Percentiles rank a stretch among this genome's conserved stretches.
These are phyloP conservation scores for Danaus chrysippus DNA, from an alignment of 2,888 invertebrate species.

Conservation along the genomic window DNA sequence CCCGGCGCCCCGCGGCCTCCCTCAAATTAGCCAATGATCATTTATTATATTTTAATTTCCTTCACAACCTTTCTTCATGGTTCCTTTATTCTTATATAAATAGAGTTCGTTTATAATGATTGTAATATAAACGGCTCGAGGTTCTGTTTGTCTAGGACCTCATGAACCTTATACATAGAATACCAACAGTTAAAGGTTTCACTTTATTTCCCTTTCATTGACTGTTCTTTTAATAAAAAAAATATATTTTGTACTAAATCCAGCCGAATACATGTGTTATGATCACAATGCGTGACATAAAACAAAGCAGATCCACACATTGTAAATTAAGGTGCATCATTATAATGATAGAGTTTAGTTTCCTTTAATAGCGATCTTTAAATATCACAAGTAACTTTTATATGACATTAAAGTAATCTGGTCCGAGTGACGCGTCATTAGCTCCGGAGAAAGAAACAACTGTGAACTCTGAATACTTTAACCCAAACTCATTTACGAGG, in stretches of 20 bases:
- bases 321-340: too few species aligned
- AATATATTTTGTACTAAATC: too few species aligned
- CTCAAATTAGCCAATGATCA: constrained; percentile 30
- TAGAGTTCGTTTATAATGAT: not conserved
- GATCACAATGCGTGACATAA: too few species aligned
- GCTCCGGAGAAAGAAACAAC: not conserved
- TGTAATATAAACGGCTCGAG: not conserved
- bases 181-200: too few species aligned
- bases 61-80: constrained; percentile 8
- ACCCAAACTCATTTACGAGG: not conserved
- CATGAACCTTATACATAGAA: too few species aligned
- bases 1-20: too few species aligned
- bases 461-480: not conserved
- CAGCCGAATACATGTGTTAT: too few species aligned
- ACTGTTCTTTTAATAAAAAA: too few species aligned
- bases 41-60: constrained; percentile 34
- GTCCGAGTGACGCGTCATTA: not conserved
- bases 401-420: not conserved
- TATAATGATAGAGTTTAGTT: too few species aligned
- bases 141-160: not conserved
- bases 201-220: too few species aligned
- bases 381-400: not conserved
- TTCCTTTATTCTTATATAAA: constrained; percentile 12
- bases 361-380: too few species aligned
- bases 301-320: too few species aligned